phyloP scores from a whole-genome alignment of 1,140 invertebrate genomes.

The Nylanderia fulva region DNA sequence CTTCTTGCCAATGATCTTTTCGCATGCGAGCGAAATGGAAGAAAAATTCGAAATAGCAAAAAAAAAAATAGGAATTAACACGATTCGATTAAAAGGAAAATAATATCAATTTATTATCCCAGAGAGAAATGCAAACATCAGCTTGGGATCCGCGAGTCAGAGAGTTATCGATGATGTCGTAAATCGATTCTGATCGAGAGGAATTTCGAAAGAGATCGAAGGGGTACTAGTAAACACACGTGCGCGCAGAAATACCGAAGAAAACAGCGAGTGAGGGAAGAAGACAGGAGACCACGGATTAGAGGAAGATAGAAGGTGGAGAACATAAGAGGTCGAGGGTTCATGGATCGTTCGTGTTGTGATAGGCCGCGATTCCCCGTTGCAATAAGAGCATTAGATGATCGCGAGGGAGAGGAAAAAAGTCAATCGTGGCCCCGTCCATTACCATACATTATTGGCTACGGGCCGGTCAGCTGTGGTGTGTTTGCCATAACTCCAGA shows the following conservation, averaged over 20 bases:
- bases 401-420: slow-evolving; percentile 65
- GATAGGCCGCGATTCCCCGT: slow-evolving; percentile 69
- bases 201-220: slow-evolving; percentile 44
- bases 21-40: background rate
- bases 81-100: background rate
- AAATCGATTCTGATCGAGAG: slow-evolving; percentile 13
- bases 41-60: background rate
- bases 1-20: slow-evolving; percentile 8
- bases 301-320: slow-evolving; percentile 40
- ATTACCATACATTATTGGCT: slow-evolving; percentile 83
- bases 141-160: background rate
- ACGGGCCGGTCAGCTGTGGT: slow-evolving; percentile 75
- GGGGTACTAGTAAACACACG: background rate
- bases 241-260: slow-evolving; percentile 17
- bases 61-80: background rate
- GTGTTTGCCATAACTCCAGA: slow-evolving; percentile 83
- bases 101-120: slow-evolving; percentile 2
- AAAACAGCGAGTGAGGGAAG: background rate
- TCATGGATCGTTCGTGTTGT: slow-evolving; percentile 75
- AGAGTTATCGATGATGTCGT: slow-evolving; percentile 27
- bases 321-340: slow-evolving; percentile 66
- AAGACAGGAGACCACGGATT: background rate
- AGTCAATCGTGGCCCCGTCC: slow-evolving; percentile 80
- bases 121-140: background rate
- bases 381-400: slow-evolving; percentile 69